Conservation (phyloP, 2,888 invertebrate species). For the Rutpela maculata region DNA sequence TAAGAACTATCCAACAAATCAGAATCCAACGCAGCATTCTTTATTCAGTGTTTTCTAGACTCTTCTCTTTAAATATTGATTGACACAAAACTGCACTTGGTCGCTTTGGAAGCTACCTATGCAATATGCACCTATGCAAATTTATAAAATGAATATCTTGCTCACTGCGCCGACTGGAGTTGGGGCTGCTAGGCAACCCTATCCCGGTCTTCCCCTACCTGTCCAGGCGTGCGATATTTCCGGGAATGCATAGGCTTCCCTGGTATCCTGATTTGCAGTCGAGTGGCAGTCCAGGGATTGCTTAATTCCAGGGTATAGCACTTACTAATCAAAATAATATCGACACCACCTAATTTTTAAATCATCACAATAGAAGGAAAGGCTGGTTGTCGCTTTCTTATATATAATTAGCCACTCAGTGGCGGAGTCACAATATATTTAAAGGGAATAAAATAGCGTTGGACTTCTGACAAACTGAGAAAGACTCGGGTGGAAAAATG, state of each 20-base stretch:
- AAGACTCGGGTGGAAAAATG: too few relatives aligned
- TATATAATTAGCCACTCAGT: background rate
- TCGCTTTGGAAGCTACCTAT: background rate
- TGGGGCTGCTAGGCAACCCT: background rate
- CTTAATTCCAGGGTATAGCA: background rate
- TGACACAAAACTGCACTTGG: slow-evolving; percentile 11
- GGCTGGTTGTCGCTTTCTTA: background rate
- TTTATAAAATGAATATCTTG: slow-evolving; percentile 12
- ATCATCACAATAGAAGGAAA: too few relatives aligned
- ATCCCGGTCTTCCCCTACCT: slow-evolving; percentile 1
- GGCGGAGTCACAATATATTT: background rate
- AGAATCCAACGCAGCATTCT: slow-evolving; percentile 48
- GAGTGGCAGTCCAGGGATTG: background rate
- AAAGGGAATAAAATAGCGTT: background rate
- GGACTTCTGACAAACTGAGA: too few relatives aligned
- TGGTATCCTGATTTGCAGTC: background rate
- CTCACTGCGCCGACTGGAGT: slow-evolving; percentile 10
- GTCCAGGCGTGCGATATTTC: background rate
- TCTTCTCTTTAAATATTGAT: background rate
- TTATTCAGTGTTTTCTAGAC: background rate
- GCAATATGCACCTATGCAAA: background rate
- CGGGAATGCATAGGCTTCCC: background rate
- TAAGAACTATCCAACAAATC: slow-evolving; percentile 38
- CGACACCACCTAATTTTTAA: too few relatives aligned
- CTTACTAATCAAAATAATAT: background rate